A percentile compares a stretch with the other conserved stretches of the same genome.
Evolutionary conservation across 1,140 invertebrate genomes (phyloP).

Genomic region (Tetramorium alpestre): DNA sequence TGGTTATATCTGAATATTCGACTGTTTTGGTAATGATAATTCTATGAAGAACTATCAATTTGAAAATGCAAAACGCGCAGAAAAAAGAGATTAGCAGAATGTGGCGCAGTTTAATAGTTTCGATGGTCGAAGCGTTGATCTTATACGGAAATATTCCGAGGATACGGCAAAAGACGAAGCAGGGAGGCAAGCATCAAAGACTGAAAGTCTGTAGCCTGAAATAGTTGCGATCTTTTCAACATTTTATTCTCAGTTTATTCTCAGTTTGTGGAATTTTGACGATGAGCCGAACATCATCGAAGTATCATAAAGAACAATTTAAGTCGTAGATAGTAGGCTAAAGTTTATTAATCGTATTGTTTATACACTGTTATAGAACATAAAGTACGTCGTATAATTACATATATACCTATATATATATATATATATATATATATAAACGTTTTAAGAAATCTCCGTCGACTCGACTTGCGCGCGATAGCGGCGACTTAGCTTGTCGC

Average conservation of each 20-base stretch:
- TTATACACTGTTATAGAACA: neutral
- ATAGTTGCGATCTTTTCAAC: conserved; percentile 50
- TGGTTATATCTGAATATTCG: conserved; percentile 49
- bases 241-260: neutral
- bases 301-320: neutral
- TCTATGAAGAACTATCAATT: conserved; percentile 54
- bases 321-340: neutral
- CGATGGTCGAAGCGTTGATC: conserved; percentile 12
- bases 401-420: too few species aligned
- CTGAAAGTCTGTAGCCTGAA: conserved; percentile 64
- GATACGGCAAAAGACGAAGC: conserved; percentile 60
- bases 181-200: conserved; percentile 66
- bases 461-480: too few species aligned
- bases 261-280: neutral
- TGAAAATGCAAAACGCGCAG: neutral
- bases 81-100: conserved; percentile 58
- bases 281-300: neutral
- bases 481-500: too few species aligned
- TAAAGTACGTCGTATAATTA: too few species aligned
- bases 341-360: neutral
- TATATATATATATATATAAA: too few species aligned
- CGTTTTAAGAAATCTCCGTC: too few species aligned
- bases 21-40: conserved; percentile 62
- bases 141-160: conserved; percentile 72
- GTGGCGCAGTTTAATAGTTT: conserved; percentile 20